Base-by-base conservation (phyloP, 2,113 vertebrate genomes). In the Mugil cephalus region DNA sequence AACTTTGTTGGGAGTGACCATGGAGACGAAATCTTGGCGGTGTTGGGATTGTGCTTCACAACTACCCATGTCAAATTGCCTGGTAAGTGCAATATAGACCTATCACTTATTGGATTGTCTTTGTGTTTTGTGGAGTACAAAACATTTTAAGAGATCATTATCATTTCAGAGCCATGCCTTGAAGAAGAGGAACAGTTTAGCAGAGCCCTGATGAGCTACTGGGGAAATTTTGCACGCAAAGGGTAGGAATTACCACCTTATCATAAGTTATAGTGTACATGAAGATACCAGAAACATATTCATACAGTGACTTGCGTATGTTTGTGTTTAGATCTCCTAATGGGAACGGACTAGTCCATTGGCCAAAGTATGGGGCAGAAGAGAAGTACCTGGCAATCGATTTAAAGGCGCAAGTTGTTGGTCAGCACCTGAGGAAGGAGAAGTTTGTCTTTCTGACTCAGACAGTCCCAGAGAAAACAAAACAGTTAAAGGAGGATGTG, bases 1-100 rank as follows among this genome's bases (percentile, higher is more conserved):
- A 92, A 87, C 30, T 98, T 94, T 82, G 95, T 97, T 8, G 89
- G 91, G 61, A 79, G 92, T 1, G 97, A 99, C 74, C 96, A 98
- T 4, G 30, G 13, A 7, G 94, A 95, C 55, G 97, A 98, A 46
- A 3, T 98, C 2, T 35, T 85, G 24, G 91, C 94, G 63, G 93
- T 97, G 48, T 92, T 96, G 7, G 96, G 96, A 64, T 67, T 60
- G 0, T 95, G 95, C 36, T 96, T 97, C 84, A 81, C 92, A 68
- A 91, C 67, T 0, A 76, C 84, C 9, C 78, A 94, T n/a, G 14
- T 88, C 43, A 83, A 63, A 35, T 0, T 87, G 5, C 0, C 10
- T 11, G 72, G 88, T 95, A 75, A 75, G 79, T 50, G 7, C 4
- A 19, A 51, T n/a, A 10, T 35, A 30, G 19, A 59, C 35, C 0